phyloP scores from a whole-genome alignment of 2,888 invertebrate genomes.

The Orthonychiurus folsomi region DNA sequence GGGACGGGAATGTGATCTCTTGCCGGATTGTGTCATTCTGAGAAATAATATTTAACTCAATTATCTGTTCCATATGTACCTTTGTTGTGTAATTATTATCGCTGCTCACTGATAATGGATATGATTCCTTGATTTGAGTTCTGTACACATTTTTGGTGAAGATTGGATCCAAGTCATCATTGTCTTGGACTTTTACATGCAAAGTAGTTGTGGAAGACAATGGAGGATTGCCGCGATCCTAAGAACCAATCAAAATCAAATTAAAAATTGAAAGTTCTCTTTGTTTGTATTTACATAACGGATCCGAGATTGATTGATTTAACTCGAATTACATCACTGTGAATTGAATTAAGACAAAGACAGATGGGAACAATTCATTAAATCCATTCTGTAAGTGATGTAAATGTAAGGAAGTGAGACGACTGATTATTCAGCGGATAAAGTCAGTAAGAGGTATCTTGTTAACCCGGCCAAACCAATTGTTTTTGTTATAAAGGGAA shows the following conservation, averaged over 20 bases:
- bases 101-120: slow-evolving; percentile 62
- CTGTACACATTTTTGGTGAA: slow-evolving; percentile 71
- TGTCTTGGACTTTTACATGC: slow-evolving; percentile 62
- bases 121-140: slow-evolving; percentile 71
- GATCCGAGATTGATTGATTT: no score
- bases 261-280: neutral
- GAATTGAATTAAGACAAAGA: no score
- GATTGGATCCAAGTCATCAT: slow-evolving; percentile 71
- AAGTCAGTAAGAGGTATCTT: no score
- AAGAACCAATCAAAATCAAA: slow-evolving; percentile 19
- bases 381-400: no score
- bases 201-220: slow-evolving; percentile 63
- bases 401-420: neutral
- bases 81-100: neutral
- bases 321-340: neutral
- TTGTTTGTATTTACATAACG: slow-evolving; percentile 3
- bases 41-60: slow-evolving; percentile 24
- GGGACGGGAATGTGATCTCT: slow-evolving; percentile 59
- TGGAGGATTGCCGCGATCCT: slow-evolving; percentile 75
- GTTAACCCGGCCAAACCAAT: no score
- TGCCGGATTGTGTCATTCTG: slow-evolving; percentile 64
- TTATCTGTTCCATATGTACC: neutral
- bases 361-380: no score
- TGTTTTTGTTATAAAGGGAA: no score
- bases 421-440: neutral